Evolutionary conservation across 2,113 vertebrate genomes (phyloP), one percentile per base, ranked within the genome.

Genomic region (Azemiops feae): DNA sequence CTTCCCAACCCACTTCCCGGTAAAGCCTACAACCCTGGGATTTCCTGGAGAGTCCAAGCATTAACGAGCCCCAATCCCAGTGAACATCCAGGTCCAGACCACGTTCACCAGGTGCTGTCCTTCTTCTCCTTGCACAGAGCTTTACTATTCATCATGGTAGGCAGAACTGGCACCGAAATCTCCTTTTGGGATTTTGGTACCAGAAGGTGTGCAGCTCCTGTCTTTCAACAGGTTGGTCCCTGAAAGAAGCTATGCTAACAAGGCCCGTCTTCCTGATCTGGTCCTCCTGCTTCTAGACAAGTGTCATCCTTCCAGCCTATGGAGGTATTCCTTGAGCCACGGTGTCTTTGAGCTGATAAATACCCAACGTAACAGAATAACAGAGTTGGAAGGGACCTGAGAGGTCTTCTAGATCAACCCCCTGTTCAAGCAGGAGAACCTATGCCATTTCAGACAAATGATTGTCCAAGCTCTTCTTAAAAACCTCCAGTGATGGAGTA

Each of bases 301-400:
- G 22, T 7, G 2, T 0, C 4, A 23, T 30, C 45, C 8, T 0
- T 16, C 23, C 14, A 7, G 85, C 5, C 1, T 57, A 30, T 55
- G 27, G 9, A 0, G 92, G 60, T 92, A 91, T 91, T 91, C 50
- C 52, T 22, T 0, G 0, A 95, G 87, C 95, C 89, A 58, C 27
- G 27, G 39, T 34, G 86, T 0, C 27, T 94, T 25, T 74, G 53
- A 86, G 93, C 53, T 91, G 93, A 94, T 95, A 92, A 95, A 96
- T 94, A 89, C 93, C 93, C 60, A 91, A 64, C 94, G 11, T 60
- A 30, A 60, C 25, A 30, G 3, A 60, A 11, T 60, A 11, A 30
- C 58, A 25, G 10, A 30, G 25, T 60, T 60, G 57, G 25, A 60
- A 60, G 25, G 25, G 57, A 60, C 57, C 8, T 3, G 8, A 2